phyloP scores from a whole-genome alignment of 2,888 invertebrate species.

The Gari tellinella region DNA sequence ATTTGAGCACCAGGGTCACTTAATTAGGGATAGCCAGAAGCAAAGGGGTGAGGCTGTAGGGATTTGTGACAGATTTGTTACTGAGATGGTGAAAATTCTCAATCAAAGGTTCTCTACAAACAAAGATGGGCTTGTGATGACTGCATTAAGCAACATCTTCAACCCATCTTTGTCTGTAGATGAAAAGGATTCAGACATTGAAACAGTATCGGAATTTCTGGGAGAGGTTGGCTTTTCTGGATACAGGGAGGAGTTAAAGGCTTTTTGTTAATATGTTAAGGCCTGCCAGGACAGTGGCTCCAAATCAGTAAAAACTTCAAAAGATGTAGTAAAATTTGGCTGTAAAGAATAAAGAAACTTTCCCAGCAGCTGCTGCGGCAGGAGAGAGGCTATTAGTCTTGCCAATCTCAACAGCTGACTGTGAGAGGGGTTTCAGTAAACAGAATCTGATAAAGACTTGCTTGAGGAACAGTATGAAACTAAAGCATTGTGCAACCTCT shows the following conservation, averaged over 20 bases:
- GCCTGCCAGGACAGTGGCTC: background rate
- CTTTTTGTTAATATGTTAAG: background rate
- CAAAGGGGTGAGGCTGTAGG: slow-evolving; percentile 29
- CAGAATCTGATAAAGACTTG: too few species aligned
- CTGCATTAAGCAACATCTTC: slow-evolving; percentile 1
- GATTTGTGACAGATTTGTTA: slow-evolving; percentile 16
- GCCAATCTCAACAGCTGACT: too few species aligned
- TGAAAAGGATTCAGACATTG: background rate
- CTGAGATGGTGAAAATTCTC: slow-evolving; percentile 15
- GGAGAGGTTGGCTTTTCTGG: background rate
- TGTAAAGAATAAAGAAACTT: background rate
- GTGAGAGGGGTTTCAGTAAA: too few species aligned
- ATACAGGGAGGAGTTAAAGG: background rate
- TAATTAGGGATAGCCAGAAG: slow-evolving; percentile 27
- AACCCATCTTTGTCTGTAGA: background rate
- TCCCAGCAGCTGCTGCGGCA: background rate
- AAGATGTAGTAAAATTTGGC: background rate
- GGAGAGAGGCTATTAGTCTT: too few species aligned
- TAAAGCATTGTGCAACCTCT: too few species aligned
- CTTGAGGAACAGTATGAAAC: too few species aligned
- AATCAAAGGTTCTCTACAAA: slow-evolving; percentile 35
- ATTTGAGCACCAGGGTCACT: slow-evolving; percentile 29
- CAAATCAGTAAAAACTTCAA: background rate
- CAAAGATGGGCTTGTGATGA: slow-evolving; percentile 9
- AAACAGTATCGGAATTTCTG: background rate